These are phyloP conservation scores for Cheilosia impressa DNA, from an alignment of 2,888 invertebrate genomes.

Conservation along the genomic window DNA sequence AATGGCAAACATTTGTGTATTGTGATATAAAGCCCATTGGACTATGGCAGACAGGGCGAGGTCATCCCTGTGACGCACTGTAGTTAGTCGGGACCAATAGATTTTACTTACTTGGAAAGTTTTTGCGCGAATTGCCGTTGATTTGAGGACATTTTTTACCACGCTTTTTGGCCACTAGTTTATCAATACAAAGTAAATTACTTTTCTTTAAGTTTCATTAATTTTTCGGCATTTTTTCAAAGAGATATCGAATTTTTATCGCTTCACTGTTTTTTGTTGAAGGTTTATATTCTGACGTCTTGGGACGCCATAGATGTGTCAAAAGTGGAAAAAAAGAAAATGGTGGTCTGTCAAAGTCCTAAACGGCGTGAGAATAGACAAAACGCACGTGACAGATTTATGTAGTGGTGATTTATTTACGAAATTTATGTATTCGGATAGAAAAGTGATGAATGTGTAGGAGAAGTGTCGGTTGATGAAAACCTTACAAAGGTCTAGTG, in stretches of 20 bases:
- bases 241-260: conserved; percentile 16
- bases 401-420: conserved; percentile 71
- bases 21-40: conserved; percentile 32
- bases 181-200: background rate
- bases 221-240: conserved; percentile 64
- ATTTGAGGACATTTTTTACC: conserved; percentile 85
- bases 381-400: conserved; percentile 72
- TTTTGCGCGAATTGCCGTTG: conserved; percentile 90
- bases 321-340: conserved; percentile 53
- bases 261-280: conserved; percentile 45
- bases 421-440: conserved; percentile 38
- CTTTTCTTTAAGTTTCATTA: conserved; percentile 30
- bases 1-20: conserved; percentile 19
- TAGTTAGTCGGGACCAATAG: background rate
- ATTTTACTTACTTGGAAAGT: conserved; percentile 86
- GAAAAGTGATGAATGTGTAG: too few relatives aligned
- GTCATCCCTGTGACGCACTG: conserved; percentile 58
- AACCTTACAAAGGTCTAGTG: conserved; percentile 20
- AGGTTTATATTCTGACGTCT: conserved; percentile 28
- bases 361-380: conserved; percentile 44
- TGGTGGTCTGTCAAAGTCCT: conserved; percentile 62
- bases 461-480: conserved; percentile 1
- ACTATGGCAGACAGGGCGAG: conserved; percentile 76
- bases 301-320: conserved; percentile 62
- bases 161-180: conserved; percentile 6